Percentiles rank a stretch among this genome's conserved stretches.
phyloP scores from a whole-genome alignment of 2,888 invertebrate genomes.

The Choreutis nemorana region DNA sequence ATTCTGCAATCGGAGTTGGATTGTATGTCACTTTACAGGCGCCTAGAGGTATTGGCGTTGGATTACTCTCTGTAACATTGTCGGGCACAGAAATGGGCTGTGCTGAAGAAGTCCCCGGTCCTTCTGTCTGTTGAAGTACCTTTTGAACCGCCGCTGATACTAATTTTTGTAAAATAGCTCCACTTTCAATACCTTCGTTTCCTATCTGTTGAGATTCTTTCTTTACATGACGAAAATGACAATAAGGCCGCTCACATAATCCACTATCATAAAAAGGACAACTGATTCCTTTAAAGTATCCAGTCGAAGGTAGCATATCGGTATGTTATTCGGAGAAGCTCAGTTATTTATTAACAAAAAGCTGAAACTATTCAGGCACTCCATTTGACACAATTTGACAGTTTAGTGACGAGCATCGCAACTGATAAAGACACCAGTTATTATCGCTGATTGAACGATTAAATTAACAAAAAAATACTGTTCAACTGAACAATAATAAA shows the following conservation, averaged over 20 bases:
- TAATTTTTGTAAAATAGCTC: slow-evolving; percentile 63
- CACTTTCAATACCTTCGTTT: slow-evolving; percentile 50
- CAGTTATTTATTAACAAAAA: no score
- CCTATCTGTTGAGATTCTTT: slow-evolving; percentile 65
- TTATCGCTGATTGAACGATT: no score
- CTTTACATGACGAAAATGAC: slow-evolving; percentile 88
- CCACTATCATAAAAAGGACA: slow-evolving; percentile 87
- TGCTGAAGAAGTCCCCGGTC: slow-evolving; percentile 19
- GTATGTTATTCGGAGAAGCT: no score
- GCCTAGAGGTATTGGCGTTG: slow-evolving; percentile 42
- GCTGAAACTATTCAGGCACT: no score
- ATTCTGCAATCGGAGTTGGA: slow-evolving; percentile 72
- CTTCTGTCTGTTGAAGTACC: slow-evolving; percentile 61
- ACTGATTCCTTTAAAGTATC: slow-evolving; percentile 84
- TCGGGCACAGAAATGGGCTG: slow-evolving; percentile 12
- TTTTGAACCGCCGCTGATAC: slow-evolving; percentile 70
- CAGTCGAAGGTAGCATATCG: slow-evolving; percentile 88
- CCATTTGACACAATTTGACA: no score
- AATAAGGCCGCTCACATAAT: slow-evolving; percentile 87
- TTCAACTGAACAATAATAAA: no score
- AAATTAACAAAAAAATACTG: no score
- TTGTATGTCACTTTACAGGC: slow-evolving; percentile 66
- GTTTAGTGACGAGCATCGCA: no score
- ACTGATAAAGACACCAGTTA: no score
- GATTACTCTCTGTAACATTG: slow-evolving; percentile 14